These are phyloP conservation scores for Python bivittatus DNA, from an alignment of 2,113 vertebrate species.

Conservation along the genomic window DNA sequence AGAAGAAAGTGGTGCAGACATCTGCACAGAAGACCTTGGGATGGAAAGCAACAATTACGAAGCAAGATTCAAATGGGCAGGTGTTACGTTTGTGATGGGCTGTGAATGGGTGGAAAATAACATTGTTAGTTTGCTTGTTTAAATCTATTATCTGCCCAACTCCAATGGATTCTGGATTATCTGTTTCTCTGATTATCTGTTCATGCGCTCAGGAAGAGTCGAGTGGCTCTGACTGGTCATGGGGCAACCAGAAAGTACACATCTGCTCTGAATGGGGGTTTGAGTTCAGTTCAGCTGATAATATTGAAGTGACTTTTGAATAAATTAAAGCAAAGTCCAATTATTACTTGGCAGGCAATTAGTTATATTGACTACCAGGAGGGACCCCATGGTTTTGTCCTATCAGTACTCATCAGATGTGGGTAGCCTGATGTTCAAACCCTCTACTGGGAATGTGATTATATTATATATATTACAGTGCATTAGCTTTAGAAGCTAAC, in stretches of 20 bases:
- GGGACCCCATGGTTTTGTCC: too few relatives aligned
- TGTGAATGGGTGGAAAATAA: neutral
- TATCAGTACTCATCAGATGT: too few relatives aligned
- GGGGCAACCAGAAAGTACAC: neutral
- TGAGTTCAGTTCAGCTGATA: conserved; percentile 60
- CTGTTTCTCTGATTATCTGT: neutral
- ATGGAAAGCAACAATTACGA: neutral
- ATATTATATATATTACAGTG: neutral
- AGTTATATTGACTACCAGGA: neutral
- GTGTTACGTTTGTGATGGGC: neutral
- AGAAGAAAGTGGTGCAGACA: neutral
- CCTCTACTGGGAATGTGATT: too few relatives aligned
- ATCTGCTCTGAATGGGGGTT: conserved; percentile 50
- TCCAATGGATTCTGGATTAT: too few relatives aligned
- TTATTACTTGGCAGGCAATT: conserved; percentile 59
- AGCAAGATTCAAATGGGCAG: neutral
- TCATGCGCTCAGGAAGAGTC: neutral
- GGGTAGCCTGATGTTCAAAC: too few relatives aligned
- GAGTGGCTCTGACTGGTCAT: neutral
- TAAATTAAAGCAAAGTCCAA: conserved; percentile 61
- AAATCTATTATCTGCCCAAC: neutral
- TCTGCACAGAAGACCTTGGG: neutral
- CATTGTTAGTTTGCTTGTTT: neutral
- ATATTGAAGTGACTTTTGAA: conserved; percentile 65
- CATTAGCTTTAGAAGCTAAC: neutral